A percentile compares a stretch with the other conserved stretches of the same genome.
phyloP scores from a whole-genome alignment of 2,888 invertebrate genomes.

The Panzeria rudis region DNA sequence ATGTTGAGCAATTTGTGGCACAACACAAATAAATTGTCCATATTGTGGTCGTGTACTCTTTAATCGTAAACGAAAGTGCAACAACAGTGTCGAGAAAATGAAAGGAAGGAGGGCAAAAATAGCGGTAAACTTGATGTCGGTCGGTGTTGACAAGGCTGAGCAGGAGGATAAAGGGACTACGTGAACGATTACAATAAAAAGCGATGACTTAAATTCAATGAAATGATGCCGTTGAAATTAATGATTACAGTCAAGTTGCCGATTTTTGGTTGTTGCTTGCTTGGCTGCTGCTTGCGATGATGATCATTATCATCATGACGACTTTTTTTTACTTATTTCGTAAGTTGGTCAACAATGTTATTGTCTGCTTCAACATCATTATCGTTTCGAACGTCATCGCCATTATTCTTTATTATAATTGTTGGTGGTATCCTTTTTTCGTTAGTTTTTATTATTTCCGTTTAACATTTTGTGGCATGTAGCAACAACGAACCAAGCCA shows the following conservation, averaged over 20 bases:
- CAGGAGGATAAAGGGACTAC: conserved; percentile 6
- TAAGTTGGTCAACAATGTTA: conserved; percentile 47
- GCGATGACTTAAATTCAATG: conserved; percentile 66
- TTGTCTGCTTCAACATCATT: conserved; percentile 40
- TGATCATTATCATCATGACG: conserved; percentile 42
- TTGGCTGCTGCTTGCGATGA: neutral
- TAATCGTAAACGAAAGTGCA: conserved; percentile 73
- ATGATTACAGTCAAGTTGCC: conserved; percentile 55
- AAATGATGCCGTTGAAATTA: conserved; percentile 63
- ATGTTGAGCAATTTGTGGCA: conserved; percentile 74
- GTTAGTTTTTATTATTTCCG: conserved; percentile 69
- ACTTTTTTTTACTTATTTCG: conserved; percentile 20
- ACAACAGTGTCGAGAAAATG: conserved; percentile 57
- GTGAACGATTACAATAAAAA: conserved; percentile 36
- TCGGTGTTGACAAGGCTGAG: conserved; percentile 2
- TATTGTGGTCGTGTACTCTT: conserved; percentile 78
- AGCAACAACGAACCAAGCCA: conserved; percentile 16
- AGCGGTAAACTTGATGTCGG: conserved; percentile 7
- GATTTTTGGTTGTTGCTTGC: conserved; percentile 22
- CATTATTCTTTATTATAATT: conserved; percentile 48
- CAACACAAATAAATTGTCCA: conserved; percentile 77
- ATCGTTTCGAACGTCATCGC: conserved; percentile 41
- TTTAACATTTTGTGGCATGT: conserved; percentile 62
- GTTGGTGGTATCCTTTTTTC: conserved; percentile 43
- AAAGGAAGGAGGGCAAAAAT: conserved; percentile 11